Evolutionary conservation across 2,113 vertebrate genomes (phyloP).

Genomic region (Phylloscopus trochilus): DNA sequence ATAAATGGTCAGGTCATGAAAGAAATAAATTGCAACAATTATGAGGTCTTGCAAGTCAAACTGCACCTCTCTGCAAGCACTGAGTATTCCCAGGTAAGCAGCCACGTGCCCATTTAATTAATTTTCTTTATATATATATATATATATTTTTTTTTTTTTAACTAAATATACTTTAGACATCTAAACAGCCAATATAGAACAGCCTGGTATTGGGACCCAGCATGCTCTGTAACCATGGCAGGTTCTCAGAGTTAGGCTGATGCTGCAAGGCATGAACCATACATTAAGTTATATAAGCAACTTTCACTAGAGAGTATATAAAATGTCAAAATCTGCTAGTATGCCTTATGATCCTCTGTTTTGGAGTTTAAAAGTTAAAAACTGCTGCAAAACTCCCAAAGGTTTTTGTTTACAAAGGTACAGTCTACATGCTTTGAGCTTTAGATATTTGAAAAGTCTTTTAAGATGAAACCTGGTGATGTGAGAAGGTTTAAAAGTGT

Average conservation of each 20-base stretch:
- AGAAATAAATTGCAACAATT: not conserved
- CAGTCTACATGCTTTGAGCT: not conserved
- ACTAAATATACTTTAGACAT: not conserved
- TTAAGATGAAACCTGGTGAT: not conserved
- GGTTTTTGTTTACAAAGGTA: not conserved
- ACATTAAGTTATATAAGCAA: not conserved
- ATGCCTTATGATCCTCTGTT: not conserved
- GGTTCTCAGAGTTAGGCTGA: not conserved
- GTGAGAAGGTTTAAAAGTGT: not conserved
- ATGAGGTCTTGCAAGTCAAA: not conserved
- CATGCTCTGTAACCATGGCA: rapidly evolving
- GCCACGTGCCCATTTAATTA: not conserved
- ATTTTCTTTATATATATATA: not conserved
- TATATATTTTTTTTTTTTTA: not conserved
- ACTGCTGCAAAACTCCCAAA: not conserved
- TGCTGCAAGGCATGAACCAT: not conserved
- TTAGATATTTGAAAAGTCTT: not conserved
- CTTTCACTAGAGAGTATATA: not conserved
- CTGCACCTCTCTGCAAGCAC: not conserved
- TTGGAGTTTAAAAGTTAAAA: not conserved
- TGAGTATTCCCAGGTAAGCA: not conserved
- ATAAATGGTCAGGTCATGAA: not conserved
- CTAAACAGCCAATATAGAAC: not conserved
- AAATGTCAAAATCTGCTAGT: not conserved
- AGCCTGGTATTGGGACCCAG: not conserved